These are phyloP conservation scores for Sphaeridia pumilis DNA, from an alignment of 2,888 invertebrate genomes.

Conservation along the genomic window DNA sequence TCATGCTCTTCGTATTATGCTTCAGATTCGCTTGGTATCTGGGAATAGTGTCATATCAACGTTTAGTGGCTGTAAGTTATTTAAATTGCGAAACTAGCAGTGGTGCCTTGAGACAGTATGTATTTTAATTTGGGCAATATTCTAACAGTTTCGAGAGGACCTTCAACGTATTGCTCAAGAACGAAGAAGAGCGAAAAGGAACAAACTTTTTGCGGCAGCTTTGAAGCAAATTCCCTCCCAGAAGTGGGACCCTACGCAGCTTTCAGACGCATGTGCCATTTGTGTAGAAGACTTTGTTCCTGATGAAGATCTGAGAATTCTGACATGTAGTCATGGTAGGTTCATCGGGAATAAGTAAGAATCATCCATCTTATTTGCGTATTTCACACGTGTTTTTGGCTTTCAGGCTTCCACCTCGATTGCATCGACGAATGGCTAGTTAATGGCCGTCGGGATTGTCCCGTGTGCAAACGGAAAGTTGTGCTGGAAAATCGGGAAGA, in stretches of 20 bases:
- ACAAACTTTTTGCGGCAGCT: constrained; percentile 12
- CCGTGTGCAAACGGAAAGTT: constrained; percentile 13
- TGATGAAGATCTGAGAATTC: constrained; percentile 12
- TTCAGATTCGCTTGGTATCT: constrained; percentile 12
- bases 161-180: constrained; percentile 11
- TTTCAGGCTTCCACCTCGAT: constrained; percentile 7
- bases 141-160: constrained; percentile 6
- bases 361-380: not conserved
- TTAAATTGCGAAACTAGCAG: too few species aligned
- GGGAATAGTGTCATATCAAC: not conserved
- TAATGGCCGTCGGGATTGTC: constrained; percentile 13
- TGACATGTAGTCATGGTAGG: constrained; percentile 13
- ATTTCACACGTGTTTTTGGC: not conserved
- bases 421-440: constrained; percentile 15
- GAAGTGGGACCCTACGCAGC: constrained; percentile 6
- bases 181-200: constrained; percentile 8
- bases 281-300: constrained; percentile 10
- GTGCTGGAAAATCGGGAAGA: constrained; percentile 10
- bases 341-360: not conserved
- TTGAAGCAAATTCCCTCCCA: constrained; percentile 10
- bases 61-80: constrained; percentile 6
- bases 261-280: constrained; percentile 14
- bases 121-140: not conserved
- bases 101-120: not conserved
- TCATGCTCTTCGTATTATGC: constrained; percentile 12